Base-by-base conservation (phyloP, 2,113 vertebrate genomes). In the Microcebus lehilahytsara region DNA sequence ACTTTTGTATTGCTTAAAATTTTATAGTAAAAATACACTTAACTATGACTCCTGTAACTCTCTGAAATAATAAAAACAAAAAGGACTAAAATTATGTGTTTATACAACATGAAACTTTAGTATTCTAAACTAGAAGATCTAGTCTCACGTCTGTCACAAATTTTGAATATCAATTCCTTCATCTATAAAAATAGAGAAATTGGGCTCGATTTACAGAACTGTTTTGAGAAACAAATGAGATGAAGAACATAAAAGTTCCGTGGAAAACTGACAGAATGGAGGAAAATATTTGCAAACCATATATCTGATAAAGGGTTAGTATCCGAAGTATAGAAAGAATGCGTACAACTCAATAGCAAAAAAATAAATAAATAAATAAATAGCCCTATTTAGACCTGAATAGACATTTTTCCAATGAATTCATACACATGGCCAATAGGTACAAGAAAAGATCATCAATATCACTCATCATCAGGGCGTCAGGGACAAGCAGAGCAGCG, bases 51-150 rank as follows among this genome's bases (percentile, higher is more conserved):
- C 88, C 1, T n/a, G 8, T 58, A 46, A 85, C 37, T 84, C 86
- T 77, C 56, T 46, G 25, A 92, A 77, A n/a, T 77, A 58, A 77
- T 66, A 83, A 56, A 83, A 94, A 58, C 49, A 95, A n/a, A 89
- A 94, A 83, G 8, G 56, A 66, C 42, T 51, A 83, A 75, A 56
- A 46, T 22, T 56, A 11, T 84, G 19, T 75, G 69, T 84, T 42
- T 17, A 10, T 46, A 13, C 60, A 77, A 40, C 30, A 77, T 27
- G 4, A 90, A 90, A 84, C 37, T 40, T 67, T 40, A 32, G 32
- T 37, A 40, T 46, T 51, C 25, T 23, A 19, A 27, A 62, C 19
- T 49, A 90, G 30, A 20, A 75, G 27, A 74, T 40, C 42, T 62
- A 74, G 46, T 34, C 56, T 71, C 64, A 81, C 34, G n/a, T 89